phyloP scores from a whole-genome alignment of 2,113 vertebrate genomes.

The Menidia beryllina region DNA sequence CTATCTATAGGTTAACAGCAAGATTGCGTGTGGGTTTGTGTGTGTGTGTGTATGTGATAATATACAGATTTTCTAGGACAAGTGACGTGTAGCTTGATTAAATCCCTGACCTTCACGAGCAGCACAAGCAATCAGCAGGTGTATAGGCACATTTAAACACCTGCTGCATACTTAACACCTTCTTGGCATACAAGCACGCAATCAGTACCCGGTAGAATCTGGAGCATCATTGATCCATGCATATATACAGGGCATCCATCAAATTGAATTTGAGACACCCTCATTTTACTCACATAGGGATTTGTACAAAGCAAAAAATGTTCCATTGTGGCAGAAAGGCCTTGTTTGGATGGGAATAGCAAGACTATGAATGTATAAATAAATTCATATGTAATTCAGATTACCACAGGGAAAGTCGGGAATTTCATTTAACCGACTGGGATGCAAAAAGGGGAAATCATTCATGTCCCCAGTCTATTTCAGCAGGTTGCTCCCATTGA shows the following conservation, averaged over 20 bases:
- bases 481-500: constrained; percentile 48
- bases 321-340: constrained; percentile 35
- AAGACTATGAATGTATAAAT: constrained; percentile 70
- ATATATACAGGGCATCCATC: constrained; percentile 40
- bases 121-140: constrained; percentile 75
- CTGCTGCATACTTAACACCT: constrained; percentile 59
- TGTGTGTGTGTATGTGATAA: constrained; percentile 53
- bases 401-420: constrained; percentile 68
- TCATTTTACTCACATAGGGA: constrained; percentile 64
- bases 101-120: constrained; percentile 81
- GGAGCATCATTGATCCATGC: constrained; percentile 70
- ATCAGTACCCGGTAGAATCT: constrained; percentile 76
- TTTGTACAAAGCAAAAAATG: constrained; percentile 50
- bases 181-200: constrained; percentile 63
- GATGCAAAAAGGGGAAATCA: constrained; percentile 72
- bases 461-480: constrained; percentile 57
- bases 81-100: constrained; percentile 78
- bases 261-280: constrained; percentile 67
- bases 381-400: constrained; percentile 69
- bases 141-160: constrained; percentile 42
- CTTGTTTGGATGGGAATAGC: constrained; percentile 33
- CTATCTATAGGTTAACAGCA: constrained; percentile 46
- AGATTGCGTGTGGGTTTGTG: constrained; percentile 12
- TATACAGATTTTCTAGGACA: constrained; percentile 69
- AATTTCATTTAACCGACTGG: constrained; percentile 62